Percentiles rank a stretch among this genome's conserved stretches.
These are phyloP conservation scores for Dryobates pubescens DNA, from an alignment of 2,797 vertebrate genomes.

Conservation along the genomic window DNA sequence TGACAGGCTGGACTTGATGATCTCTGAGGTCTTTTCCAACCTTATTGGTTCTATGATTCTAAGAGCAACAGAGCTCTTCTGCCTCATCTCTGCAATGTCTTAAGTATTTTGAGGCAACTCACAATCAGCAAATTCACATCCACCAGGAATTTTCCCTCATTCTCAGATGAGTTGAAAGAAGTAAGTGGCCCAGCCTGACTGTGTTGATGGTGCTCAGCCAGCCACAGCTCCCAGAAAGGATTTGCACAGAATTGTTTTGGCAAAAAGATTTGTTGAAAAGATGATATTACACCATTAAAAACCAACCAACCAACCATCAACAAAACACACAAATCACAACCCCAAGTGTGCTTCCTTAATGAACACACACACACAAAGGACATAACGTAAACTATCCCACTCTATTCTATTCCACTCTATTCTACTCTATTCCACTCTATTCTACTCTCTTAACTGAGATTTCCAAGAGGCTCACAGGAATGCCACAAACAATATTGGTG, in stretches of 20 bases:
- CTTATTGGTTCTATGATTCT: too few species aligned
- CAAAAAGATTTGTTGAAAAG: background rate
- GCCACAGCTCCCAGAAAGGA: background rate
- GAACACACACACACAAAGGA: background rate
- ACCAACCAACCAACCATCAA: background rate
- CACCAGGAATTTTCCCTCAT: background rate
- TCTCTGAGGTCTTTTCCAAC: too few species aligned
- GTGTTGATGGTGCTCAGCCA: background rate
- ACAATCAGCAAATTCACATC: background rate
- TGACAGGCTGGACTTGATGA: too few species aligned
- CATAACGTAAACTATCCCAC: too few species aligned
- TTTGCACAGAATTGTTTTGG: background rate
- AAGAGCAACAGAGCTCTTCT: background rate
- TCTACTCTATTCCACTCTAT: too few species aligned
- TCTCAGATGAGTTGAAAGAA: background rate
- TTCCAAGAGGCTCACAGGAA: background rate
- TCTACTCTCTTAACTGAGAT: background rate
- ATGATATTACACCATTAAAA: background rate
- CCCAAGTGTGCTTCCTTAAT: background rate
- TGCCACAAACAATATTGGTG: accelerated
- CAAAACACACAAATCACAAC: background rate
- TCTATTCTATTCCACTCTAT: too few species aligned
- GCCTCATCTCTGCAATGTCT: background rate
- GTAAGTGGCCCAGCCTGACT: background rate
- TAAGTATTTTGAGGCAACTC: background rate